Evolutionary conservation across 2,113 vertebrate genomes (phyloP), one percentile per base, ranked within the genome.

Genomic region (Gorsachius goisagi): DNA sequence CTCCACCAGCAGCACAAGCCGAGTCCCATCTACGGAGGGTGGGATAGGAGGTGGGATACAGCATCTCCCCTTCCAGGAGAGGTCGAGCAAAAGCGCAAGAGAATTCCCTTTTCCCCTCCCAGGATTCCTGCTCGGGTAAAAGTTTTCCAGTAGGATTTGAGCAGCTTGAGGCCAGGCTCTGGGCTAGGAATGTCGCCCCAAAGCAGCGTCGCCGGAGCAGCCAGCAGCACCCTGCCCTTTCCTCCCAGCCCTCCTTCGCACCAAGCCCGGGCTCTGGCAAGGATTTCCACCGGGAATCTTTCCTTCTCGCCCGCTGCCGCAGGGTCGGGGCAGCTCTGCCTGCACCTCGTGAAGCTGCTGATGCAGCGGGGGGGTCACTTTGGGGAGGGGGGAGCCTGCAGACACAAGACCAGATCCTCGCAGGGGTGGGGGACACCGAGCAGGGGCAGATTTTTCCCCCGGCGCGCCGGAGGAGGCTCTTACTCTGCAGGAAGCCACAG

Each of bases 401-500:
- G 33, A 18, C 26, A 37, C 32, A 15, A 55, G 20, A 21, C 5
- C 11, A 60, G 64, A 28, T 15, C 9, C 23, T 24, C 14, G 1
- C 12, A 20, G 24, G 24, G 56, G 27, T 3, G 32, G 20, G 22
- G n/a, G 33, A 12, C 76, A 59, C 27, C 1, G 0, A 64, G 41
- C 41, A 55, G 71, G 23, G 60, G 12, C 72, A n/a, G 56, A 22
- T 1, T 0, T 13, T 37, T 72, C 30, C 74, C 71, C 30, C 15
- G 18, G n/a, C n/a, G 63, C 3, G 4, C 47, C 4, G 33, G 64
- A 2, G 58, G 78, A 73, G 35, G 33, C n/a, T 69, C 98, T 99
- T 97, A 99, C 99, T 98, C 95, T 99, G 97, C 71, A 99, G 73
- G 93, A 99, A 99, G 76, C 96, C 76, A 50, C 96, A 82, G 90